Conservation (phyloP, 2,888 invertebrate species). For the Polydrusus pterygomalis region DNA sequence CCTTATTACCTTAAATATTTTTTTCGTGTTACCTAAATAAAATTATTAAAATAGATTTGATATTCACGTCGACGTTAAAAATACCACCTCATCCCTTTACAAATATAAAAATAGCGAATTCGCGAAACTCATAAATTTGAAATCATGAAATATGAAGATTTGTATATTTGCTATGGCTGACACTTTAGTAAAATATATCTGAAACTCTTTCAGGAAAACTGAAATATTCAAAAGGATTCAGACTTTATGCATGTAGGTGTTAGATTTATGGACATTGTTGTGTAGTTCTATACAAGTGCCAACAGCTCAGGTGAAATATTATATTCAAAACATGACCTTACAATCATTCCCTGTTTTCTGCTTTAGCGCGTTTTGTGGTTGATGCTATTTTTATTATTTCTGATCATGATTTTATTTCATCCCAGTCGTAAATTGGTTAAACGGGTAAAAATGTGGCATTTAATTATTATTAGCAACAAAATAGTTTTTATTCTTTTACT, state of each 20-base stretch:
- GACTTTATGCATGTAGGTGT: conserved; percentile 62
- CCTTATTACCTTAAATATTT: no score
- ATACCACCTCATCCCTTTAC: neutral
- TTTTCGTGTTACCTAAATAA: no score
- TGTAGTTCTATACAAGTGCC: conserved; percentile 65
- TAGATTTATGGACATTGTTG: conserved; percentile 64
- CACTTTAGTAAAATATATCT: conserved; percentile 55
- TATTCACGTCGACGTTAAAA: neutral
- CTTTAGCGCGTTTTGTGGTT: conserved; percentile 25
- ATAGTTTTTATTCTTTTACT: no score
- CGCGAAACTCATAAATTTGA: conserved; percentile 47
- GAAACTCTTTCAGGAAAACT: conserved; percentile 56
- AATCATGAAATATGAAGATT: conserved; percentile 56
- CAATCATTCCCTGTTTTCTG: conserved; percentile 38
- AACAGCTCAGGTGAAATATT: conserved; percentile 67
- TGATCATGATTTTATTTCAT: neutral
- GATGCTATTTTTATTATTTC: conserved; percentile 1
- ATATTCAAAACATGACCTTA: conserved; percentile 65
- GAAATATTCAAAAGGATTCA: conserved; percentile 61
- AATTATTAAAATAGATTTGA: neutral
- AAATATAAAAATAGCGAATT: conserved; percentile 48
- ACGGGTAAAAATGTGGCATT: no score
- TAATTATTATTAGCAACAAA: no score
- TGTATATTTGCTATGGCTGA: conserved; percentile 56
- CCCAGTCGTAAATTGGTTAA: no score